Percentiles rank a stretch among this genome's conserved stretches.
Conservation (phyloP, 2,113 vertebrate species). For the Spheniscus mendiculus region DNA sequence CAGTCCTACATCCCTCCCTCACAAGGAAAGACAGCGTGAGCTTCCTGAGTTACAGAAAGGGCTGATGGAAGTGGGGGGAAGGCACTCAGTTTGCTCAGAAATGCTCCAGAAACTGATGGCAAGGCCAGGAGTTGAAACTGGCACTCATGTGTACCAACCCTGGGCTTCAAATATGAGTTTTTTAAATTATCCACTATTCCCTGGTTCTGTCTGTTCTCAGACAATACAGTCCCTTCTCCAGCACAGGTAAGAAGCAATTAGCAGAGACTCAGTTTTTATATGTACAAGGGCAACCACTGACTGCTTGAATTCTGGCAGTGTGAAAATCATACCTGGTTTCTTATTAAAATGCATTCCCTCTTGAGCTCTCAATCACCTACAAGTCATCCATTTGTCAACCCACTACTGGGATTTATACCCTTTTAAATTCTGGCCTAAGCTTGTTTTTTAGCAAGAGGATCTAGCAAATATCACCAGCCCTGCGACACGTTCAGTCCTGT, state of each 20-base stretch:
- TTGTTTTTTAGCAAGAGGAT: neutral
- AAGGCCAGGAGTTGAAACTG: neutral
- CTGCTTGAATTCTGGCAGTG: neutral
- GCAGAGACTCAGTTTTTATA: neutral
- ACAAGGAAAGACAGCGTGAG: neutral
- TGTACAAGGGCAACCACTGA: neutral
- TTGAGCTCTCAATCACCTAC: neutral
- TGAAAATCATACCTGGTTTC: neutral
- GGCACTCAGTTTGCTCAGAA: neutral
- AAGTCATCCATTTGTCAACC: neutral
- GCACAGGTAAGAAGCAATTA: neutral
- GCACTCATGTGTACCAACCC: neutral
- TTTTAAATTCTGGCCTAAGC: neutral
- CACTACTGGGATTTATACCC: neutral
- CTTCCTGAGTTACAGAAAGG: neutral
- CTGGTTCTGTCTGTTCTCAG: neutral
- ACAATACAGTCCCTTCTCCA: neutral
- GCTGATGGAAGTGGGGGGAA: fast-evolving
- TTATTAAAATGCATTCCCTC: neutral
- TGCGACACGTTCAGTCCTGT: neutral
- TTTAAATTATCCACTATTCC: neutral
- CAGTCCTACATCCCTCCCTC: neutral
- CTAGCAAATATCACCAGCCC: neutral
- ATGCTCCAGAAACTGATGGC: neutral
- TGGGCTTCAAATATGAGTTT: neutral